Conservation (phyloP, 1,140 invertebrate species). For the Meloidogyne floridensis region DNA sequence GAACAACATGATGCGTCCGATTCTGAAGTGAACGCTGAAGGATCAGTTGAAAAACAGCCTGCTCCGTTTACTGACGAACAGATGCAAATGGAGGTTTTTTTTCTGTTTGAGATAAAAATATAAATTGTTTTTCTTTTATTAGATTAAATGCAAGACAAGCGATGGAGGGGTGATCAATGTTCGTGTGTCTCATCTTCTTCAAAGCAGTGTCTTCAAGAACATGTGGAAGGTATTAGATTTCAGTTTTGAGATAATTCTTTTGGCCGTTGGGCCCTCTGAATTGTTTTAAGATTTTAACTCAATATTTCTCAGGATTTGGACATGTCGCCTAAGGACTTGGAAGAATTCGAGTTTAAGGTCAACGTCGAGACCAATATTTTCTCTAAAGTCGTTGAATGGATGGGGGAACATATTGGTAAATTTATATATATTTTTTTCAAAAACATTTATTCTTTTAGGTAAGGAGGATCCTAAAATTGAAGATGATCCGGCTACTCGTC, state of each 20-base stretch:
- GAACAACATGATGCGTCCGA: background rate
- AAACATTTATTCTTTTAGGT: background rate
- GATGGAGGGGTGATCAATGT: conserved; percentile 10
- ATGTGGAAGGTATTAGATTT: conserved; percentile 18
- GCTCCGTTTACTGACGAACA: background rate
- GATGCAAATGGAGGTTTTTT: background rate
- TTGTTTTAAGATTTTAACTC: too few relatives aligned
- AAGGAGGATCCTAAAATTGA: conserved; percentile 19
- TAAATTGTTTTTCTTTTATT: background rate
- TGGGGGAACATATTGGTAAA: conserved; percentile 34
- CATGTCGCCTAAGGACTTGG: background rate
- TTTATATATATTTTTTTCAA: background rate
- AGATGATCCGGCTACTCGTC: conserved; percentile 33
- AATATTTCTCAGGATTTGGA: background rate
- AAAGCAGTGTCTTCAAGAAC: conserved; percentile 10
- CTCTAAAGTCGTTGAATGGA: conserved; percentile 33
- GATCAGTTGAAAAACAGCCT: background rate
- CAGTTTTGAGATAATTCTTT: too few relatives aligned
- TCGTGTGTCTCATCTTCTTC: conserved; percentile 14
- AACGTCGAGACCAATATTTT: conserved; percentile 7
- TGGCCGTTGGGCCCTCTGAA: too few relatives aligned
- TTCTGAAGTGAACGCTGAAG: background rate
- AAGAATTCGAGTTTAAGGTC: conserved; percentile 25
- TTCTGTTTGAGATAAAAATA: background rate
- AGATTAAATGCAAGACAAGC: background rate